A percentile compares a stretch with the other conserved stretches of the same genome.
phyloP scores from a whole-genome alignment of 2,888 invertebrate genomes.

The Pherbina coryleti region DNA sequence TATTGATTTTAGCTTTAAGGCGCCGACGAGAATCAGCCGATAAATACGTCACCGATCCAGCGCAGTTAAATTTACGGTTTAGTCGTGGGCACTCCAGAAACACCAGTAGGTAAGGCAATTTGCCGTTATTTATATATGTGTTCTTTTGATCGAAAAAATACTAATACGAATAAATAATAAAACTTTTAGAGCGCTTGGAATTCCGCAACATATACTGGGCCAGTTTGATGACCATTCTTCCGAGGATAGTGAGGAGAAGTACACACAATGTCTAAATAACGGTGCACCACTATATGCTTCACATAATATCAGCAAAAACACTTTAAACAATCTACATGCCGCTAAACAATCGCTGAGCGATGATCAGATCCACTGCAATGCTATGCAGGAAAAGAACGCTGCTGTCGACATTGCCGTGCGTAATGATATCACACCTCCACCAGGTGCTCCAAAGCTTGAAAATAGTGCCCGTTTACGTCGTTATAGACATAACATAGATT shows the following conservation, averaged over 20 bases:
- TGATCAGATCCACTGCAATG: slow-evolving; percentile 48
- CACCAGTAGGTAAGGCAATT: slow-evolving; percentile 61
- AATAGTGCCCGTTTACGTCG: slow-evolving; percentile 68
- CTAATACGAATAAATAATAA: no score
- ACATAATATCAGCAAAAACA: neutral
- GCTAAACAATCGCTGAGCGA: slow-evolving; percentile 32
- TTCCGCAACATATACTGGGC: slow-evolving; percentile 70
- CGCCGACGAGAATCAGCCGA: slow-evolving; percentile 82
- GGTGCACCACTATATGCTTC: neutral
- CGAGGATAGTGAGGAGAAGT: slow-evolving; percentile 61
- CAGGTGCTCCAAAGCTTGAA: slow-evolving; percentile 68
- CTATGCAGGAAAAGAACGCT: slow-evolving; percentile 54
- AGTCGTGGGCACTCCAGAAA: slow-evolving; percentile 76
- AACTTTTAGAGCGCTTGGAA: slow-evolving; percentile 66
- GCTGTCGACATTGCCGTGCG: slow-evolving; percentile 52
- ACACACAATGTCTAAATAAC: slow-evolving; percentile 26
- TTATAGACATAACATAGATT: slow-evolving; percentile 68
- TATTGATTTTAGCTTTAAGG: slow-evolving; percentile 72
- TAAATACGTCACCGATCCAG: slow-evolving; percentile 88
- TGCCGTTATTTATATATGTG: neutral
- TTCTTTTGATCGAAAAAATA: no score
- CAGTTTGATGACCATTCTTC: slow-evolving; percentile 63
- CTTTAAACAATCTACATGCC: neutral
- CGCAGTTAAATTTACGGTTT: slow-evolving; percentile 85
- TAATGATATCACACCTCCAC: slow-evolving; percentile 67